Conservation (phyloP, 2,113 vertebrate species). For the Gopherus evgoodei region DNA sequence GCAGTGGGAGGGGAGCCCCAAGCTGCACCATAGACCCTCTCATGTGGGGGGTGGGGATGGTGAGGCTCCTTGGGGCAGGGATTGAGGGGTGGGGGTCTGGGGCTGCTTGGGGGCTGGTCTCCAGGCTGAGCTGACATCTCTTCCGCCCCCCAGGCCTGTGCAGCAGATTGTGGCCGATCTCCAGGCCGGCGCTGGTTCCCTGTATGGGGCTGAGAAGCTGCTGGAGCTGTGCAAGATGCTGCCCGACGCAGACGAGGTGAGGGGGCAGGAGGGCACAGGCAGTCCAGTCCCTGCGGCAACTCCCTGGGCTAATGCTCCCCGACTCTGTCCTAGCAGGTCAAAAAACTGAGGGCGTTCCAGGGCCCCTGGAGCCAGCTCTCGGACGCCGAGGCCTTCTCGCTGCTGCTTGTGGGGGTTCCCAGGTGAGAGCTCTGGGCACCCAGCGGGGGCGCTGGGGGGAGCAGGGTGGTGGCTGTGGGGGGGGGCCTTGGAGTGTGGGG, state of each 20-base stretch:
- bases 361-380: slow-evolving; percentile 68
- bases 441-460: too few relatives aligned
- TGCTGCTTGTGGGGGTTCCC: slow-evolving; percentile 79
- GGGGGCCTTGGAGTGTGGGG: too few relatives aligned
- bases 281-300: accelerated
- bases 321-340: slow-evolving; percentile 66
- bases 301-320: background rate
- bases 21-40: too few relatives aligned
- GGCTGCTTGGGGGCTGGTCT: background rate
- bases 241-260: slow-evolving; percentile 84
- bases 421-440: slow-evolving; percentile 65
- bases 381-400: slow-evolving; percentile 83
- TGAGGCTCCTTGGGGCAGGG: background rate
- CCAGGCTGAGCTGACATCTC: background rate
- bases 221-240: slow-evolving; percentile 81
- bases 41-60: background rate
- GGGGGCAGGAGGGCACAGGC: background rate
- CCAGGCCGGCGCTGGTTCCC: slow-evolving; percentile 56
- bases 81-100: background rate
- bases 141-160: slow-evolving; percentile 68
- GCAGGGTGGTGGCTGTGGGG: too few relatives aligned
- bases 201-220: slow-evolving; percentile 81
- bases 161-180: slow-evolving; percentile 77
- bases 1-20: background rate
- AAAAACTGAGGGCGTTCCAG: slow-evolving; percentile 75